Percentiles rank a stretch among this genome's conserved stretches.
Evolutionary conservation across 2,888 invertebrate species (phyloP).

Genomic region (Caradrina clavipalpis): DNA sequence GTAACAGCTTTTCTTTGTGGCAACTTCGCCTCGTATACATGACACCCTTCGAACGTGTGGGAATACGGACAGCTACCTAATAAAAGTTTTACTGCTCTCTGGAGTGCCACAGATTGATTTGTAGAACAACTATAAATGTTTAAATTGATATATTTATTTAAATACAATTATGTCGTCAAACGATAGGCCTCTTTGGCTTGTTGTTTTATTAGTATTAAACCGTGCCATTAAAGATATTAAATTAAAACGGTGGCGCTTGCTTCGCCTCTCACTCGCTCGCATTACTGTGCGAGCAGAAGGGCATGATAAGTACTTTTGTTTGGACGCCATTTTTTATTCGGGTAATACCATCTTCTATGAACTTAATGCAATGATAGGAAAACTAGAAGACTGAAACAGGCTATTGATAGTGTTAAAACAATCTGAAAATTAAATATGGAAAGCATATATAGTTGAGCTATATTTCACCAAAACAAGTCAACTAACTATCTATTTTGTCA

Average conservation of each 20-base stretch:
- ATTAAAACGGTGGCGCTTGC: background rate
- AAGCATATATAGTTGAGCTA: too few relatives aligned
- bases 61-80: conserved; percentile 24
- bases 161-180: conserved; percentile 34
- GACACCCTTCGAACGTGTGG: conserved; percentile 36
- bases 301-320: too few relatives aligned
- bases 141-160: conserved; percentile 36
- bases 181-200: conserved; percentile 12
- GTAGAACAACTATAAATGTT: conserved; percentile 43
- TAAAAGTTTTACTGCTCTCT: conserved; percentile 38
- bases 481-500: too few relatives aligned
- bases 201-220: conserved; percentile 16
- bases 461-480: too few relatives aligned
- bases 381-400: too few relatives aligned
- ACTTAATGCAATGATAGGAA: too few relatives aligned
- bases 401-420: too few relatives aligned
- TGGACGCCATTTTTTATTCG: too few relatives aligned
- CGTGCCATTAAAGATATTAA: background rate
- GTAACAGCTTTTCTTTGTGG: conserved; percentile 5
- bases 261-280: background rate
- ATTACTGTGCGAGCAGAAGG: too few relatives aligned
- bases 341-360: conserved; percentile 25
- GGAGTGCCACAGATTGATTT: conserved; percentile 46
- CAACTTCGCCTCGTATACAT: conserved; percentile 4
- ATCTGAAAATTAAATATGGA: too few relatives aligned